Evolutionary conservation across 2,888 invertebrate genomes (phyloP), one percentile per base, ranked within the genome.

Genomic region (Monopis laevigella): DNA sequence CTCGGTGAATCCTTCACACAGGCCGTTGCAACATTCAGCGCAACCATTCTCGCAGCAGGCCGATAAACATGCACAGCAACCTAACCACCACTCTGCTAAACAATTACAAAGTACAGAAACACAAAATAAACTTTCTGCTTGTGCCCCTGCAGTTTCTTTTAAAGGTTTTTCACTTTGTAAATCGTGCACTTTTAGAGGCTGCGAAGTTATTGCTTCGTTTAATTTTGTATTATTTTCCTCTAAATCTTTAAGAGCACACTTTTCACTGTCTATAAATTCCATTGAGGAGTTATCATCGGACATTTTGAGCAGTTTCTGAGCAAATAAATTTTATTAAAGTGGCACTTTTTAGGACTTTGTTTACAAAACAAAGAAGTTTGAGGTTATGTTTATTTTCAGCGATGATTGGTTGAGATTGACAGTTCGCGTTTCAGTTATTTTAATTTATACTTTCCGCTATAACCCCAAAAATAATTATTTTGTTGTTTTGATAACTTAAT

Each of bases 181-280:
- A 32, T 24, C 39, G 16, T 32, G 32, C 16, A 12, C 16, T 44
- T 44, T 46, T 11, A 39, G 38, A n/a, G 48, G 48, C 43, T 49
- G 48, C 17, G 34, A 35, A 11, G 41, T 45, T 30, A 48, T 39
- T 24, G 45, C 43, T 10, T 38, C 42, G 10, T 26, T 29, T 10
- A 18, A 17, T 10, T 29, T 18, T 24, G 7, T 17, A n/a, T 32
- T 32, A 17, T 32, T 32, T n/a, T 2, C 4, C 14, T 3, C 32
- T 5, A n/a, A 5, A 32, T 32, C 32, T 32, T 32, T 32, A 17
- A 32, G 5, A 32, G 28, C 28, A 11, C 7, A 4, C 11, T 32
- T 32, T 6, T 32, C 32, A 17, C 17, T 17, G 10, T 32, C 32
- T 4, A 32, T 32, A 13, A 17, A 32, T 32, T 32, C 7, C 10